phyloP scores from a whole-genome alignment of 2,797 vertebrate species.

The Parauchenoglanis ngamensis region DNA sequence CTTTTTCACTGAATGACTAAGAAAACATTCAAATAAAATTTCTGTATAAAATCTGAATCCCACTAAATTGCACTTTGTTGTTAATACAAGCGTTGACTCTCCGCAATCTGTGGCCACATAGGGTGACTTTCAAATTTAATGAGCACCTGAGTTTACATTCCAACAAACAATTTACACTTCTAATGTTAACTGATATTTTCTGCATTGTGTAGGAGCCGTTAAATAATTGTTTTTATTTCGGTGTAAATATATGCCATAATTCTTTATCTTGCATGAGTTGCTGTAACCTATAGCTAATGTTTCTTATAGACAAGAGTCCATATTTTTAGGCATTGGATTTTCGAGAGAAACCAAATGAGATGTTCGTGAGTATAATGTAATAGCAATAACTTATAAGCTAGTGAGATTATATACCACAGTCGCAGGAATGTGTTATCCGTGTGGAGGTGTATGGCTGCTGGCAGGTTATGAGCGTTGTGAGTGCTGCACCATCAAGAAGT shows the following conservation, averaged over 20 bases:
- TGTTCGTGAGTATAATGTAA: neutral
- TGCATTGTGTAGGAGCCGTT: neutral
- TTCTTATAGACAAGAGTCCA: neutral
- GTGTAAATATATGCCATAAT: neutral
- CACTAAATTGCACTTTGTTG: no score
- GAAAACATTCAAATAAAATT: no score
- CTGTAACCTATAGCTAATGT: no score
- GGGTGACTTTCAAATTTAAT: no score
- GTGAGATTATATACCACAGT: neutral
- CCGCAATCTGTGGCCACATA: no score
- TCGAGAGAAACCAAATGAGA: neutral
- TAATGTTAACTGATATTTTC: no score
- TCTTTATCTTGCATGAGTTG: neutral
- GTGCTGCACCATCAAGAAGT: neutral
- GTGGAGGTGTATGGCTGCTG: constrained; percentile 17
- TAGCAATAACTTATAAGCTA: neutral
- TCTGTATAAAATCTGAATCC: no score
- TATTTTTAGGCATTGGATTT: neutral
- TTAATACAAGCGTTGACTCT: no score
- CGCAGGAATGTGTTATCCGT: neutral
- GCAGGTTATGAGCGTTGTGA: neutral
- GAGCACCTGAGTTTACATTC: no score
- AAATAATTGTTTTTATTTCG: neutral
- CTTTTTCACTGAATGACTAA: neutral
- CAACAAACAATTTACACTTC: no score